phyloP scores from a whole-genome alignment of 2,888 invertebrate genomes.

The Saturnia japonica region DNA sequence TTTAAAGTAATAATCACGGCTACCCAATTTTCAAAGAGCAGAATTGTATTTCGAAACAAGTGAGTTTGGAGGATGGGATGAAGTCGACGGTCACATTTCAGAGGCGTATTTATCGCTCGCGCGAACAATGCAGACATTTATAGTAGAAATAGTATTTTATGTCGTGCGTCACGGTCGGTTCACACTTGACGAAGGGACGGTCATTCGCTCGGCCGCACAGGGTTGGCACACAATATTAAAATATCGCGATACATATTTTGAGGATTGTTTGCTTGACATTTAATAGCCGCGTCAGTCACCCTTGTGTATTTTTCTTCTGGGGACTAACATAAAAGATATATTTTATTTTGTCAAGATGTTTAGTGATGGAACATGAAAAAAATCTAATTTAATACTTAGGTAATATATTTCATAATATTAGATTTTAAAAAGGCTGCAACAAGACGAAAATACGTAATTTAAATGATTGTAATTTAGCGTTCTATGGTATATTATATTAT shows the following conservation, averaged over 20 bases:
- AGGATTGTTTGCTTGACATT: not conserved
- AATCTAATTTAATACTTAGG: too few species aligned
- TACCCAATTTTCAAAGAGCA: not conserved
- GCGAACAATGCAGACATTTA: constrained; percentile 20
- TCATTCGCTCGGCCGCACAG: not conserved
- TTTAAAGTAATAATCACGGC: not conserved
- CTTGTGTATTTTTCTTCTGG: not conserved
- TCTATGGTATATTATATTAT: too few species aligned
- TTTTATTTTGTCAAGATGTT: too few species aligned
- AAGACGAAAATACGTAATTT: too few species aligned
- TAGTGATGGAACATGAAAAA: too few species aligned
- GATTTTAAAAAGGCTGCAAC: not conserved
- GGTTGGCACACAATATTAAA: constrained; percentile 6
- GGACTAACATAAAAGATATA: not conserved
- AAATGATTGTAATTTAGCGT: too few species aligned
- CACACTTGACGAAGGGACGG: constrained; percentile 28
- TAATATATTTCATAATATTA: not conserved
- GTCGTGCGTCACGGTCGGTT: constrained; percentile 27
- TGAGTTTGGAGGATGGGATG: not conserved
- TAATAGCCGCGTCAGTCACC: not conserved
- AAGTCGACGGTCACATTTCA: constrained; percentile 10
- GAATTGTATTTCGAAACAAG: not conserved
- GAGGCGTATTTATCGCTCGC: constrained; percentile 19
- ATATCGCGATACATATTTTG: not conserved
- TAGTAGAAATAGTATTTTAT: constrained; percentile 26